Evolutionary conservation across 2,888 invertebrate genomes (phyloP), one percentile per base, ranked within the genome.

Genomic region (Arrhopalites spinosus): DNA sequence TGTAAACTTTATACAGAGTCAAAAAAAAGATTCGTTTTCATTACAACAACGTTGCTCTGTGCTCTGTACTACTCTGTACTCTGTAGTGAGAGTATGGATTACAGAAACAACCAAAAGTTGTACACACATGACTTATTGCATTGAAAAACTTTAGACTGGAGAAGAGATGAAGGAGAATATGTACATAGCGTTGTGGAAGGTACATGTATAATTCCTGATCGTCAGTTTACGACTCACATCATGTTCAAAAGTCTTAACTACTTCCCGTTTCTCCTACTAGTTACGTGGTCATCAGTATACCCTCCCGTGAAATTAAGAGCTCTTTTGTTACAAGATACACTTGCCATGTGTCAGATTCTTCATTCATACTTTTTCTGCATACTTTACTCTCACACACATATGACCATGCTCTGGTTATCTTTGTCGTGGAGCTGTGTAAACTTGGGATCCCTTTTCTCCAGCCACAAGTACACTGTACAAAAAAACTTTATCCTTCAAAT

Each of bases 271-370:
- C 36, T 11, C 3, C 36, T 36, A 36, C 36, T 7, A 11, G 11
- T 36, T 11, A 36, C 69, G 45, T 72, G 72, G 72, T 63, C 72
- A 72, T 72, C 72, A 72, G n/a, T n/a, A 63, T 43, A 50, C 47
- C 61, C 64, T 61, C 63, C n/a, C 17, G 47, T 63, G 72, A 72
- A 72, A 72, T 72, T 72, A 72, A 72, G 64, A 72, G 61, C 72
- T 72, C 72, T 72, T 71, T 72, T 72, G 72, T 72, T 63, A 43
- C n/a, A n/a, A n/a, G n/a, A n/a, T n/a, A n/a, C 64, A 63, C 63
- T 72, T 47, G 72, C 8, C 63, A 64, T 72, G 45, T 71, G n/a
- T 29, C 43, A 72, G 47, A 66, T 66, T 66, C 45, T 66, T 45
- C 66, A 45, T 66, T 45, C 43, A 25, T 45, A n/a, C 30, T 13